Conservation (phyloP, 2,113 vertebrate genomes). For the Propithecus coquereli region DNA sequence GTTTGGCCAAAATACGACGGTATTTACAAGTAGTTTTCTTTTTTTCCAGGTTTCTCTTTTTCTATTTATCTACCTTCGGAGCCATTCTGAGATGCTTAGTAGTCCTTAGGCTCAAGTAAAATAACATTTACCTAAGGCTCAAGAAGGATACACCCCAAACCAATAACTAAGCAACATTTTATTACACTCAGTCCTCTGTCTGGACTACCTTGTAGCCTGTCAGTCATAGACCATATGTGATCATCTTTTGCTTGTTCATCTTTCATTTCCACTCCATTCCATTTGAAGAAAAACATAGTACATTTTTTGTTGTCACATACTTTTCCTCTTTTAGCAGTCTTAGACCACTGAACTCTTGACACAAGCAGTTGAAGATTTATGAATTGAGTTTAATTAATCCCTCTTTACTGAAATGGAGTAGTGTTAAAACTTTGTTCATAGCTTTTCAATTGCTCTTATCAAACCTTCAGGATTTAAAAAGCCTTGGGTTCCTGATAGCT, state of each 20-base stretch:
- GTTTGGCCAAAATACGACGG: not conserved
- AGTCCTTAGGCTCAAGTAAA: not conserved
- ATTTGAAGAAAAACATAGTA: not conserved
- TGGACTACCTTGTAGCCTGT: not conserved
- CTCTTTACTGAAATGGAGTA: conserved; percentile 39
- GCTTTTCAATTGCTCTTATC: conserved; percentile 51
- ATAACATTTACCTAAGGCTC: not conserved
- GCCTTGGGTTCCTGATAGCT: not conserved
- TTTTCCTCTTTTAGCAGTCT: not conserved
- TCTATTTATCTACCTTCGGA: not conserved
- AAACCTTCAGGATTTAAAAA: conserved; percentile 20
- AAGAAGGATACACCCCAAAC: not conserved
- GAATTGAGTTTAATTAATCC: conserved; percentile 51
- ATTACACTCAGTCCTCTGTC: not conserved
- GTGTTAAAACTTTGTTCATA: conserved; percentile 18
- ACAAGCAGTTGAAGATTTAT: not conserved
- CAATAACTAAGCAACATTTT: not conserved
- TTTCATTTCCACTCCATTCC: not conserved
- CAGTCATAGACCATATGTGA: not conserved
- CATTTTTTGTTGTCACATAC: not conserved
- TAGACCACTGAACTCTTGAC: conserved; percentile 6
- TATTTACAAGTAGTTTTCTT: not conserved
- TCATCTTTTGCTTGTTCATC: not conserved
- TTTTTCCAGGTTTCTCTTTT: not conserved
- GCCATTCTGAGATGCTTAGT: not conserved